A percentile compares a stretch with the other conserved stretches of the same genome.
These are phyloP conservation scores for Choloepus hoffmanni DNA, from an alignment of 2,113 vertebrate genomes.

Conservation along the genomic window DNA sequence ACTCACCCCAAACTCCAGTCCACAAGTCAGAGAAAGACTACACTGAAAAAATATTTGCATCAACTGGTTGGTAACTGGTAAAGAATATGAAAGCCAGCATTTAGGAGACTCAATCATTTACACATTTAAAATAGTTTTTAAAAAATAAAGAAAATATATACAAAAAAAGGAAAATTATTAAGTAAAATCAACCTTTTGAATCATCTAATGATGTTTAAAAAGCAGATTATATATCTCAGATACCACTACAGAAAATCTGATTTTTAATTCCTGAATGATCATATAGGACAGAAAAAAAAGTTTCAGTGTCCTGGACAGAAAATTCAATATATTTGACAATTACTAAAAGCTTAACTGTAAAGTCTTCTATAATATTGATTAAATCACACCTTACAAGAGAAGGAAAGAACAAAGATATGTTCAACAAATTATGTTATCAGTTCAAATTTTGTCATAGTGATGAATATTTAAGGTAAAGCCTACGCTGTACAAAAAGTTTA, in stretches of 20 bases:
- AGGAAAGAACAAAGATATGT: background rate
- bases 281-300: background rate
- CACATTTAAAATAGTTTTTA: background rate
- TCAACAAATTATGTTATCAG: background rate
- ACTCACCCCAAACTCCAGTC: background rate
- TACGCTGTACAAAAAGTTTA: background rate
- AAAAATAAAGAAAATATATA: slow-evolving; percentile 43
- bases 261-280: slow-evolving; percentile 7
- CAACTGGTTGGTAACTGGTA: background rate
- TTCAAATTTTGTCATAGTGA: slow-evolving; percentile 16
- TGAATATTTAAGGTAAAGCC: slow-evolving; percentile 15
- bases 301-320: background rate
- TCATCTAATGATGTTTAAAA: background rate
- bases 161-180: background rate
- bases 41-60: background rate
- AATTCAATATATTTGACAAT: slow-evolving; percentile 44
- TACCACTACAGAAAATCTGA: background rate
- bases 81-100: background rate
- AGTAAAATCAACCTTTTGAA: background rate
- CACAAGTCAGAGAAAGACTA: background rate
- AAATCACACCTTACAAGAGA: slow-evolving; percentile 14
- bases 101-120: slow-evolving; percentile 21
- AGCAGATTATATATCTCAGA: background rate
- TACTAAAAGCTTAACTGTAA: background rate
- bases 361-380: background rate